Conservation (phyloP, 2,113 vertebrate species). For the Eudyptes chrysolophus region DNA sequence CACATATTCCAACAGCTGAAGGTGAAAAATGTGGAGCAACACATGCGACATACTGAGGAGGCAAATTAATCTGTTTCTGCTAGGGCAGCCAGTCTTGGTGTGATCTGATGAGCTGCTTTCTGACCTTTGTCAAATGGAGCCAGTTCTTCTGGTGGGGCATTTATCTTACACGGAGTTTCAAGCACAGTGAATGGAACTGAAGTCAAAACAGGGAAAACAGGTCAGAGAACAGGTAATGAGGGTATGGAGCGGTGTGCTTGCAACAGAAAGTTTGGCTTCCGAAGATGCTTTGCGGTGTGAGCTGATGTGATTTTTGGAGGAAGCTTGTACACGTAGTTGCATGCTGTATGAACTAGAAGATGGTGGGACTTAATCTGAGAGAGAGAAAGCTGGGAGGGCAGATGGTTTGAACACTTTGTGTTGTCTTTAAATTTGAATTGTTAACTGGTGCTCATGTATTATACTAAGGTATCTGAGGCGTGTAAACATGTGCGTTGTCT, state of each 20-base stretch:
- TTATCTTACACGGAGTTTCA: background rate
- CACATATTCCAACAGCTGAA: background rate
- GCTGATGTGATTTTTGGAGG: background rate
- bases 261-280: background rate
- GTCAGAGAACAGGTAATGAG: background rate
- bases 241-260: background rate
- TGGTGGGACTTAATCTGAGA: background rate
- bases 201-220: background rate
- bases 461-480: background rate
- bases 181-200: background rate
- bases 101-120: background rate
- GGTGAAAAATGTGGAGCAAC: background rate
- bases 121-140: background rate
- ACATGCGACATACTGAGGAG: background rate
- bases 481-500: background rate
- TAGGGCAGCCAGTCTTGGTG: background rate
- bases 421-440: background rate
- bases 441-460: background rate
- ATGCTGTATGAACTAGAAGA: background rate
- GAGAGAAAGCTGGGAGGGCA: background rate
- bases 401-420: background rate
- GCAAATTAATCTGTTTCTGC: background rate
- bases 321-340: background rate
- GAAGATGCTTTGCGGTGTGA: background rate
- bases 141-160: background rate